These are phyloP conservation scores for Leuciscus waleckii DNA, from an alignment of 2,797 vertebrate genomes.

Conservation along the genomic window DNA sequence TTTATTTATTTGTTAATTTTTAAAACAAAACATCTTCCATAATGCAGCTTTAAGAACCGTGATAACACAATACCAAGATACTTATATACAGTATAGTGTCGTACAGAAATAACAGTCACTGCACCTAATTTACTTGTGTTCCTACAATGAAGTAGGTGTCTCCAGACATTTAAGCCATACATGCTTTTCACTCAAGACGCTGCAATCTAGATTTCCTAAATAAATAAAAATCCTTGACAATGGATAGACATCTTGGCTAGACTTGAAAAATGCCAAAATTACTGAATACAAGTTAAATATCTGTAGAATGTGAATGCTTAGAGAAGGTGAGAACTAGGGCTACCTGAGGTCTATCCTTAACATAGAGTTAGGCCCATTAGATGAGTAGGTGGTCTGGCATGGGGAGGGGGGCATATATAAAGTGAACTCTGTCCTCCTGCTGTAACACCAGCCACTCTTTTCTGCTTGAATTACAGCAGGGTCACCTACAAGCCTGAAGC, in stretches of 20 bases:
- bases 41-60: neutral
- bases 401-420: slow-evolving; percentile 55
- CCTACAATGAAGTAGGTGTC: neutral
- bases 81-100: neutral
- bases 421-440: slow-evolving; percentile 49
- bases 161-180: neutral
- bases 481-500: slow-evolving; percentile 53
- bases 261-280: neutral
- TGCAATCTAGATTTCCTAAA: neutral
- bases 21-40: neutral
- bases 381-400: slow-evolving; percentile 28
- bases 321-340: neutral
- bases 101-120: neutral
- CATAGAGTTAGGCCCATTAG: neutral
- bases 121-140: neutral
- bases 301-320: neutral
- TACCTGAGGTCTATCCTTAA: neutral
- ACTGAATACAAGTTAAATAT: neutral
- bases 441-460: slow-evolving; percentile 76
- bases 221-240: neutral
- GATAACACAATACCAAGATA: neutral
- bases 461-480: slow-evolving; percentile 64
- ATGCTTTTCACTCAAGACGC: neutral
- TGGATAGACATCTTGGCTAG: neutral
- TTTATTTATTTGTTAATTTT: neutral